Evolutionary conservation across 2,797 vertebrate species (phyloP).

Genomic region (Falco biarmicus): DNA sequence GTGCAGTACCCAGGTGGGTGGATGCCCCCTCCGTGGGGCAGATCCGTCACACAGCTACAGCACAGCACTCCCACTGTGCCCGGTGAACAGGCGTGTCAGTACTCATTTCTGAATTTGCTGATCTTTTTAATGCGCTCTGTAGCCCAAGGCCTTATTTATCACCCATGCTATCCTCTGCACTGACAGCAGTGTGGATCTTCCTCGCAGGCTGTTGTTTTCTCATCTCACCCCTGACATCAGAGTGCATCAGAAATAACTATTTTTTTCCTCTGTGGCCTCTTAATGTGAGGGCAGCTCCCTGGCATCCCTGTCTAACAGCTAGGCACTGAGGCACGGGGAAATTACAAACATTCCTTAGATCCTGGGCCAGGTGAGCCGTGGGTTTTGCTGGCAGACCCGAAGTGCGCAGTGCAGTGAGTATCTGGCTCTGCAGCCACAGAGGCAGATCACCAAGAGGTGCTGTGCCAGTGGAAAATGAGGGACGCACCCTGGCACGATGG

Average conservation of each 20-base stretch:
- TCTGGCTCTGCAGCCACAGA: background rate
- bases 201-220: background rate
- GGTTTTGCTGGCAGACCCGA: background rate
- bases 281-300: too few species aligned
- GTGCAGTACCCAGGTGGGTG: background rate
- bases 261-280: too few species aligned
- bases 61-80: background rate
- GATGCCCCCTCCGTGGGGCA: background rate
- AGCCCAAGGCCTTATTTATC: background rate
- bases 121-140: background rate
- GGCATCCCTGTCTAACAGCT: too few species aligned
- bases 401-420: fast-evolving
- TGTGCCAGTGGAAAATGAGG: background rate
- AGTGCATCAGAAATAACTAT: too few species aligned
- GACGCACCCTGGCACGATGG: background rate
- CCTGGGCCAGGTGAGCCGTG: background rate
- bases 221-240: too few species aligned
- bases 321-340: background rate
- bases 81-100: background rate
- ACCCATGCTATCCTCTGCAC: background rate
- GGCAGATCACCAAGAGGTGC: background rate
- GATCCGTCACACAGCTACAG: background rate
- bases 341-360: background rate
- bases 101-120: background rate
- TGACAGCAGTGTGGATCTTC: background rate